Conservation (phyloP, 1,140 invertebrate genomes). For the Galleria mellonella region DNA sequence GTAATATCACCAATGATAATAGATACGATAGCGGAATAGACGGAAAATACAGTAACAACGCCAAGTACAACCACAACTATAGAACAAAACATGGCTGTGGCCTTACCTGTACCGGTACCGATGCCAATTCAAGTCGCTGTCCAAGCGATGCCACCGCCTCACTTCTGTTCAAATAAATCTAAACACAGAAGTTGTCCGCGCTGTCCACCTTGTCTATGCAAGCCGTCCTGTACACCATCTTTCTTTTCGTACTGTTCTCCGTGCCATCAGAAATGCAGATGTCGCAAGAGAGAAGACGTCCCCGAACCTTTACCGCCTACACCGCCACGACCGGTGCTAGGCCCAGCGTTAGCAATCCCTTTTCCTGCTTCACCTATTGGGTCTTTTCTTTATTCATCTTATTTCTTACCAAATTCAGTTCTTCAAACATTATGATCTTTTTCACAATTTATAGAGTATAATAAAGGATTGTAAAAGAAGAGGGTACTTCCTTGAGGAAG, state of each 20-base stretch:
- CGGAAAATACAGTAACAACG: neutral
- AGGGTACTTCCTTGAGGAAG: no score
- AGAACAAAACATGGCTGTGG: neutral
- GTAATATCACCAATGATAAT: no score
- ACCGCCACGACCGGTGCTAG: slow-evolving; percentile 11
- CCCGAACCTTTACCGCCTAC: slow-evolving; percentile 19
- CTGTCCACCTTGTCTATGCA: slow-evolving; percentile 48
- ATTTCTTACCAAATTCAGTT: neutral
- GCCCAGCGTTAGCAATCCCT: slow-evolving; percentile 6
- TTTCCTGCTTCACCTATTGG: neutral
- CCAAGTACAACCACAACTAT: neutral
- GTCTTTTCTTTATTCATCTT: neutral
- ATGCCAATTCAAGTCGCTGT: slow-evolving; percentile 26
- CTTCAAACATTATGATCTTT: no score
- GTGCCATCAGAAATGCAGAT: slow-evolving; percentile 52
- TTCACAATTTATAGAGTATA: no score
- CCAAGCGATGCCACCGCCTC: slow-evolving; percentile 17
- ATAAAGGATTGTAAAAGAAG: no score
- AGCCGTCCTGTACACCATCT: slow-evolving; percentile 44
- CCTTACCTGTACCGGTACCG: slow-evolving; percentile 22
- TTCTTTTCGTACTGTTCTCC: slow-evolving; percentile 56
- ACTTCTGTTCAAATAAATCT: slow-evolving; percentile 11
- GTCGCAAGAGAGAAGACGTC: slow-evolving; percentile 25
- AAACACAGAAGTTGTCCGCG: slow-evolving; percentile 28
- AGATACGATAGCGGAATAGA: no score